Evolutionary conservation across 2,888 invertebrate genomes (phyloP).

Genomic region (Polyommatus iphigenia): DNA sequence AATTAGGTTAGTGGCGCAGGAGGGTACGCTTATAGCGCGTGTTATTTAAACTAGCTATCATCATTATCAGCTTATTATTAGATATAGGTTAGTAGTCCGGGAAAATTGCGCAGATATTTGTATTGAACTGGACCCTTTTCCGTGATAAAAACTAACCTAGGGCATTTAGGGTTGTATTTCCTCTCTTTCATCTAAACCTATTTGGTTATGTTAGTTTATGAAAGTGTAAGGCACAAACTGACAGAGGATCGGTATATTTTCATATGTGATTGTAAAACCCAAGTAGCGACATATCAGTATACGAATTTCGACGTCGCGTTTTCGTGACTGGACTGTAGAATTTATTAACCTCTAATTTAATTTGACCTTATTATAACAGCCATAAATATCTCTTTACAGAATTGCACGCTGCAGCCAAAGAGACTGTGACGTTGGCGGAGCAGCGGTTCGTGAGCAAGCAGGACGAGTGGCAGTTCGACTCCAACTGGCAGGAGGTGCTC

Average conservation of each 20-base stretch:
- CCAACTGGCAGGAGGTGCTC: conserved; percentile 98
- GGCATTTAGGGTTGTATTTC: no score
- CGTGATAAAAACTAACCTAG: not conserved
- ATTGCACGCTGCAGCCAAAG: conserved; percentile 95
- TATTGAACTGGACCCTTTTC: not conserved
- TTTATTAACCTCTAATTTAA: no score
- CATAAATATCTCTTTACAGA: conserved; percentile 67
- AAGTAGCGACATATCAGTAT: no score
- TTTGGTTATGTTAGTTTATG: no score
- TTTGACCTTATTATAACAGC: no score
- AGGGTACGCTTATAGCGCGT: conserved; percentile 1
- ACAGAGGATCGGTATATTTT: no score
- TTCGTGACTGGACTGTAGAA: no score
- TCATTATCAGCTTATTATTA: not conserved
- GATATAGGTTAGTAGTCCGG: not conserved
- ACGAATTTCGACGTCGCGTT: no score
- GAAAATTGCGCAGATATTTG: not conserved
- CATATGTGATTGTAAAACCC: no score
- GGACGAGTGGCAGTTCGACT: conserved; percentile 94
- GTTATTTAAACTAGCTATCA: conserved; percentile 1
- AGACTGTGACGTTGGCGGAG: conserved; percentile 95
- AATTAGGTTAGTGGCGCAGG: conserved; percentile 27
- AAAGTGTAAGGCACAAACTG: no score
- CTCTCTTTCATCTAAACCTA: no score
- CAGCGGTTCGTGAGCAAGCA: conserved; percentile 87